Evolutionary conservation across 2,113 vertebrate species (phyloP), one percentile per base, ranked within the genome.

Genomic region (Charadrius vociferus): DNA sequence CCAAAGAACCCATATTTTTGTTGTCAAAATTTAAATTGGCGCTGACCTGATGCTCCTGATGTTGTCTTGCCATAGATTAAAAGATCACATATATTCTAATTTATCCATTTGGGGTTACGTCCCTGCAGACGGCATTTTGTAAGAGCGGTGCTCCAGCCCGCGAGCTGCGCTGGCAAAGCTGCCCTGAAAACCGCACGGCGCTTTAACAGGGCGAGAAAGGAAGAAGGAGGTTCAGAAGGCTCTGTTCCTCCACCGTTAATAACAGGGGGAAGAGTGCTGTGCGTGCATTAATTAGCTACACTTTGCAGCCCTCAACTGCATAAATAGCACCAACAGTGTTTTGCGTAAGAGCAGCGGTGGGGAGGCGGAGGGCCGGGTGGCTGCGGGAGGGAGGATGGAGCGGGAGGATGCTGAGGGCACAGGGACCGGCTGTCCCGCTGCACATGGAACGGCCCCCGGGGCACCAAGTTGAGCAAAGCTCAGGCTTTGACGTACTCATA

Each of bases 1-100:
- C 77, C 83, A 95, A 91, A 74, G 61, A 93, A 92, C 72, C 50
- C 52, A 5, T 74, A 62, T 73, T 95, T 96, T 94, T 91, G 77
- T 94, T 86, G 86, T 86, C 65, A 68, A 8, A 56, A 53, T 36
- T 88, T 43, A 56, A 88, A 77, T 17, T n/a, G 82, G 79, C 15
- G 22, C 56, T 81, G 63, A 89, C 34, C 27, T n/a, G 26, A 61
- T 3, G 10, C 45, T 90, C 82, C 83, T 6, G 65, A 22, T 39
- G 73, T 67, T 93, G 66, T 71, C 49, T 22, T 27, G 63, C 41
- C 58, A 39, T 34, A 50, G 73, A 87, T 83, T 53, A 94, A 63
- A 95, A 86, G 75, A 49, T 56, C 43, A 10, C 49, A 32, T 5
- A 22, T 21, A 66, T 56, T 78, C 63, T 59, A 14, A 41, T 77